Conservation (phyloP, 2,113 vertebrate genomes). For the Carollia perspicillata region DNA sequence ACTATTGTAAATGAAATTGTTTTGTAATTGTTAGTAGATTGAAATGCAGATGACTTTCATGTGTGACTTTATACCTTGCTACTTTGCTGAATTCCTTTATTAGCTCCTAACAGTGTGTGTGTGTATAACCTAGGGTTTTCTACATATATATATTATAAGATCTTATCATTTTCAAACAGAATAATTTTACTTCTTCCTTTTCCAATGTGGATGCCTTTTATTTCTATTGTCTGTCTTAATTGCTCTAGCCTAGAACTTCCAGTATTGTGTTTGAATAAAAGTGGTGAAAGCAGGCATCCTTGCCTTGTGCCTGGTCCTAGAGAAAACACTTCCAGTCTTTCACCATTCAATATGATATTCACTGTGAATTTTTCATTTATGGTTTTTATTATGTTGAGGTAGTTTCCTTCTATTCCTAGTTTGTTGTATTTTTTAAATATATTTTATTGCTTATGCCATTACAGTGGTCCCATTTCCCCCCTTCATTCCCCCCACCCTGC, state of each 20-base stretch:
- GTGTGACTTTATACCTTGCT: background rate
- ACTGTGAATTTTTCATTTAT: too few species aligned
- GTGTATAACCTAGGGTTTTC: background rate
- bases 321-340: background rate
- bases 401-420: background rate
- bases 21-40: too few species aligned
- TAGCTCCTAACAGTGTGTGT: background rate
- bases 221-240: too few species aligned
- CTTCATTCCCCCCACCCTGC: too few species aligned
- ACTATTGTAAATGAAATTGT: too few species aligned
- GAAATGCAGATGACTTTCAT: too few species aligned
- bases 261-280: background rate
- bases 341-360: too few species aligned
- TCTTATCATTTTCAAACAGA: background rate
- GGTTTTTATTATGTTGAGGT: background rate
- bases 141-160: background rate
- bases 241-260: too few species aligned
- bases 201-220: background rate
- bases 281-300: background rate
- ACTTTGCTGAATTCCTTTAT: background rate
- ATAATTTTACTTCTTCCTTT: background rate
- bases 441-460: too few species aligned
- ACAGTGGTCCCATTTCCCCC: too few species aligned
- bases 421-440: background rate
- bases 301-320: background rate